These are phyloP conservation scores for Sesamia nonagrioides DNA, from an alignment of 1,140 invertebrate genomes.

Conservation along the genomic window DNA sequence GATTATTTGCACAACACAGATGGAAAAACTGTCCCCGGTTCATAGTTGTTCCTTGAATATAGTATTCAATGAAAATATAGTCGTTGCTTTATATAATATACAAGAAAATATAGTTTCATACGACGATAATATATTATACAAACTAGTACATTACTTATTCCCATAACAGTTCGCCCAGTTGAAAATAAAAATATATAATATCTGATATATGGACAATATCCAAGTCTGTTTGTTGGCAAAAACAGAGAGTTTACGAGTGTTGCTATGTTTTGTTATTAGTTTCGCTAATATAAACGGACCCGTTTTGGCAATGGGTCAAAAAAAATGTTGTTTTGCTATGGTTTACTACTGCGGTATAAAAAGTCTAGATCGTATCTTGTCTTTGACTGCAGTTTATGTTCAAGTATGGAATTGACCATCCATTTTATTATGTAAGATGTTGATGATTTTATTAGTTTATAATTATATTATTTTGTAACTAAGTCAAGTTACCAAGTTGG, in stretches of 20 bases:
- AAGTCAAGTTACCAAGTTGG: slow-evolving; percentile 2
- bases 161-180: slow-evolving; percentile 21
- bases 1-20: background rate
- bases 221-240: slow-evolving; percentile 39
- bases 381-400: no score
- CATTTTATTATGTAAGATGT: no score
- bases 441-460: no score
- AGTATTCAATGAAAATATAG: no score
- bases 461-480: no score
- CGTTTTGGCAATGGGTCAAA: slow-evolving; percentile 24
- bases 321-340: background rate
- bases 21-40: no score
- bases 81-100: background rate
- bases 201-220: slow-evolving; percentile 33
- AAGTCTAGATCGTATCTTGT: no score
- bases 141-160: background rate
- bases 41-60: no score
- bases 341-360: background rate
- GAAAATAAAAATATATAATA: slow-evolving; percentile 13
- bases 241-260: slow-evolving; percentile 37
- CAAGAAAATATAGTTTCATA: slow-evolving; percentile 6
- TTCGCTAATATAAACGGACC: slow-evolving; percentile 10
- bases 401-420: background rate
- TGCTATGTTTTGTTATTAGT: slow-evolving; percentile 33
- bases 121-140: background rate